Percentiles rank a stretch among this genome's conserved stretches.
These are phyloP conservation scores for Heteromurus nitidus DNA, from an alignment of 2,888 invertebrate genomes.

Conservation along the genomic window DNA sequence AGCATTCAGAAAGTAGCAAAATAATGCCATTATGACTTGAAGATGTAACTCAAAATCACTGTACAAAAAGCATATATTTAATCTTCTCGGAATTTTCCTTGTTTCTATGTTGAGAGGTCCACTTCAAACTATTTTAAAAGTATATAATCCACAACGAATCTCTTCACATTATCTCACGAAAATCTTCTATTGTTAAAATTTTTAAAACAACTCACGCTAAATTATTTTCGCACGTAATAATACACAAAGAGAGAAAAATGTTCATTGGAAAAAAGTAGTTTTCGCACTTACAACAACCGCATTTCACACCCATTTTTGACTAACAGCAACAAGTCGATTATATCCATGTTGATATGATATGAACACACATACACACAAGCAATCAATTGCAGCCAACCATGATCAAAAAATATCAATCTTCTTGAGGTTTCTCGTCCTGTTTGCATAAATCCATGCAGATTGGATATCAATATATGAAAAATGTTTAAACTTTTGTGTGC, in stretches of 20 bases:
- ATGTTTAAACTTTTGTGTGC: too few relatives aligned
- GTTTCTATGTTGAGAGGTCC: too few relatives aligned
- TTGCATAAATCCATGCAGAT: conserved; percentile 24
- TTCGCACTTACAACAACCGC: conserved; percentile 56
- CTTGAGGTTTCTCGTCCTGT: conserved; percentile 48
- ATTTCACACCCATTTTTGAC: conserved; percentile 61
- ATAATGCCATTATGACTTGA: not conserved
- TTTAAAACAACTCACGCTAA: conserved; percentile 34
- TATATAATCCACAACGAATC: too few relatives aligned
- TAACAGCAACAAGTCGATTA: conserved; percentile 50
- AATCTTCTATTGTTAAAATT: conserved; percentile 43
- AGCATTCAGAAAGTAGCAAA: not conserved
- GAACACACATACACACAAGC: conserved; percentile 2
- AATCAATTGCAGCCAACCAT: conserved; percentile 42
- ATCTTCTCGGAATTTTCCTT: too few relatives aligned
- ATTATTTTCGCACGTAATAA: conserved; percentile 60
- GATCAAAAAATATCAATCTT: conserved; percentile 40
- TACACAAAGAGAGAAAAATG: conserved; percentile 42
- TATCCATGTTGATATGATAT: conserved; percentile 1
- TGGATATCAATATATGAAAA: conserved; percentile 25
- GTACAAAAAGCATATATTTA: too few relatives aligned
- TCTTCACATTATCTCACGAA: conserved; percentile 36
- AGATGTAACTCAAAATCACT: conserved; percentile 4
- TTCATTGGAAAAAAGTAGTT: conserved; percentile 45
- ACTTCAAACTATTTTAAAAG: too few relatives aligned